Percentiles rank a stretch among this genome's conserved stretches.
Evolutionary conservation across 2,797 vertebrate species (phyloP).

Genomic region (Toxotes lorentzi): DNA sequence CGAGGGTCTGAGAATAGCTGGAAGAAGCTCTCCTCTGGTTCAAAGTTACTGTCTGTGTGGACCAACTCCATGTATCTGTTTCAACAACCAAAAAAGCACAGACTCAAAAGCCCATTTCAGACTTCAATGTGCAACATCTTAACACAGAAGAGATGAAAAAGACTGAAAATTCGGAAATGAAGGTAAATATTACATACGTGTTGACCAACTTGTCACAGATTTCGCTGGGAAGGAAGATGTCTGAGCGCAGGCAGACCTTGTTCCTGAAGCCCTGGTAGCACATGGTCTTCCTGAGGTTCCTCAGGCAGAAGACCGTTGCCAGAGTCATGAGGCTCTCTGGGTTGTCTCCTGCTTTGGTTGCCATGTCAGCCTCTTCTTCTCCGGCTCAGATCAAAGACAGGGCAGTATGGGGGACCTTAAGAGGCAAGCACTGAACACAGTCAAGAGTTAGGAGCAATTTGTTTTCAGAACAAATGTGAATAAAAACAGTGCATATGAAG

Average conservation of each 20-base stretch:
- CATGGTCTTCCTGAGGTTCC: constrained; percentile 94
- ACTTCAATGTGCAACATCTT: not conserved
- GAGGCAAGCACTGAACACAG: not conserved
- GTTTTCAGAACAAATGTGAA: not conserved
- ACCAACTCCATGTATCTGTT: constrained; percentile 95
- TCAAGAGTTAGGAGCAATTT: not conserved
- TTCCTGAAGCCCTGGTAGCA: constrained; percentile 93
- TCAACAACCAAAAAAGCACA: not conserved
- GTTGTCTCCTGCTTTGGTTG: constrained; percentile 92
- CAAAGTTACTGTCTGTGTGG: constrained; percentile 92
- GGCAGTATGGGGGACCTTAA: constrained; percentile 62
- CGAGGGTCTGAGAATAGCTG: constrained; percentile 95
- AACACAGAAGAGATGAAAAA: not conserved
- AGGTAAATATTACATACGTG: constrained; percentile 82
- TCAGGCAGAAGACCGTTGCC: constrained; percentile 94
- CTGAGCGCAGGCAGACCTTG: constrained; percentile 90
- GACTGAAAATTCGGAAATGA: not conserved
- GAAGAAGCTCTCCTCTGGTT: constrained; percentile 96
- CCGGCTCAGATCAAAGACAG: constrained; percentile 61
- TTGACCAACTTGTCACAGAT: constrained; percentile 98
- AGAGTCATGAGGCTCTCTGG: constrained; percentile 95
- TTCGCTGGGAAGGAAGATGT: constrained; percentile 97
- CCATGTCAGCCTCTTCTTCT: constrained; percentile 85
- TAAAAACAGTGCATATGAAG: not conserved
- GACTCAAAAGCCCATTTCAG: not conserved